Conservation (phyloP, 2,888 invertebrate genomes). For the Athalia circularis region DNA sequence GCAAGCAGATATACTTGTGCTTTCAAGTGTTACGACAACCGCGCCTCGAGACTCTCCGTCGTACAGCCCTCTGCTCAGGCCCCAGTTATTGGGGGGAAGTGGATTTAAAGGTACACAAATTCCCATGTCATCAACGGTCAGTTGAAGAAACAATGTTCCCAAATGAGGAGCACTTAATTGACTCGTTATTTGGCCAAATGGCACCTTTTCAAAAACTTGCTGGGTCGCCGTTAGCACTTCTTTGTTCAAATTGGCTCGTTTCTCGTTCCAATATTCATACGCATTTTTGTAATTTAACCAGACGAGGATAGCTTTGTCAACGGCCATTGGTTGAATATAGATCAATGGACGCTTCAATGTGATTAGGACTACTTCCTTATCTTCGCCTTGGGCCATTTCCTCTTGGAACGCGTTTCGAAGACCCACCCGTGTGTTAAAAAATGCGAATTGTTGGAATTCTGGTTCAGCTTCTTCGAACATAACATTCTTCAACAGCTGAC, state of each 20-base stretch:
- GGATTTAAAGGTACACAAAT: constrained; percentile 95
- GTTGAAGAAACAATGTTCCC: constrained; percentile 93
- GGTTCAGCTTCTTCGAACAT: constrained; percentile 98
- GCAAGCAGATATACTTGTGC: constrained; percentile 96
- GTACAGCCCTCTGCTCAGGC: constrained; percentile 79
- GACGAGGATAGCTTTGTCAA: constrained; percentile 98
- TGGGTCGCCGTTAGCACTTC: constrained; percentile 88
- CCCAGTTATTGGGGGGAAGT: constrained; percentile 82
- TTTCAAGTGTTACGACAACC: constrained; percentile 96
- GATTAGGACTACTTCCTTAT: constrained; percentile 92
- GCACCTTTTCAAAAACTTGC: constrained; percentile 85
- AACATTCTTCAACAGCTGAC: constrained; percentile 93
- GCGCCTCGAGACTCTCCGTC: constrained; percentile 91
- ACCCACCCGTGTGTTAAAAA: constrained; percentile 96
- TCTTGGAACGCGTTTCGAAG: constrained; percentile 91
- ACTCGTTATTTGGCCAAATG: constrained; percentile 86
- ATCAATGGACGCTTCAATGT: constrained; percentile 94
- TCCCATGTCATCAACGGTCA: constrained; percentile 97
- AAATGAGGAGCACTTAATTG: constrained; percentile 87
- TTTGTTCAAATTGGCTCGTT: constrained; percentile 91
- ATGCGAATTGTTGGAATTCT: constrained; percentile 98
- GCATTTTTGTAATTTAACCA: constrained; percentile 99
- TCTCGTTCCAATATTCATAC: constrained; percentile 99
- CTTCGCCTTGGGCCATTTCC: constrained; percentile 89
- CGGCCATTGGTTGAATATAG: constrained; percentile 97